Percentiles rank a stretch among this genome's conserved stretches.
These are phyloP conservation scores for Protobothrops flavoviridis DNA, from an alignment of 2,113 vertebrate species.

Conservation along the genomic window DNA sequence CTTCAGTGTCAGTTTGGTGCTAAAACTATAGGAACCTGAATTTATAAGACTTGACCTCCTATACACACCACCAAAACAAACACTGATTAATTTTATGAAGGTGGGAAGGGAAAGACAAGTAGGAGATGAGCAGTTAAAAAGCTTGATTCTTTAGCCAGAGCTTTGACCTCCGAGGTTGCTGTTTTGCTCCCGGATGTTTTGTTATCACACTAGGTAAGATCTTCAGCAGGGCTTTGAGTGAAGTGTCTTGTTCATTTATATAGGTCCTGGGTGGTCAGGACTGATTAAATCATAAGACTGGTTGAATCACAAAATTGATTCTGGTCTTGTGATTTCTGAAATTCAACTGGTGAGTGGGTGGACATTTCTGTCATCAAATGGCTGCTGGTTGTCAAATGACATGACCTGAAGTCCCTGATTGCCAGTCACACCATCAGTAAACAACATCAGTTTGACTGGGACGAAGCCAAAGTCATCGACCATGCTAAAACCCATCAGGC, in stretches of 20 bases:
- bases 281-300: neutral
- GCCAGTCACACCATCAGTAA: neutral
- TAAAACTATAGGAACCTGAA: constrained; percentile 5
- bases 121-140: neutral
- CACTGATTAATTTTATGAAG: constrained; percentile 7
- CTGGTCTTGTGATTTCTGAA: neutral
- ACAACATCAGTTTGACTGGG: neutral
- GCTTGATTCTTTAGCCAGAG: neutral
- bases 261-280: neutral
- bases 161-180: neutral
- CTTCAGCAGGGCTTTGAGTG: neutral
- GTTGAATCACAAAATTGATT: neutral
- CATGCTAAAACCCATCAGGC: no score
- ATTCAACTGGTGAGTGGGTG: neutral
- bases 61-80: neutral
- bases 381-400: neutral
- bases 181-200: neutral
- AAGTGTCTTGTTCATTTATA: neutral
- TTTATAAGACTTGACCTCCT: neutral
- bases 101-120: neutral
- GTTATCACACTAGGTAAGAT: neutral
- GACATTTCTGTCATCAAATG: neutral
- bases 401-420: neutral
- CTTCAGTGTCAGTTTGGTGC: constrained; percentile 36
- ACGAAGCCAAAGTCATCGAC: neutral